phyloP scores from a whole-genome alignment of 2,113 vertebrate genomes.

The Brachypteracias leptosomus region DNA sequence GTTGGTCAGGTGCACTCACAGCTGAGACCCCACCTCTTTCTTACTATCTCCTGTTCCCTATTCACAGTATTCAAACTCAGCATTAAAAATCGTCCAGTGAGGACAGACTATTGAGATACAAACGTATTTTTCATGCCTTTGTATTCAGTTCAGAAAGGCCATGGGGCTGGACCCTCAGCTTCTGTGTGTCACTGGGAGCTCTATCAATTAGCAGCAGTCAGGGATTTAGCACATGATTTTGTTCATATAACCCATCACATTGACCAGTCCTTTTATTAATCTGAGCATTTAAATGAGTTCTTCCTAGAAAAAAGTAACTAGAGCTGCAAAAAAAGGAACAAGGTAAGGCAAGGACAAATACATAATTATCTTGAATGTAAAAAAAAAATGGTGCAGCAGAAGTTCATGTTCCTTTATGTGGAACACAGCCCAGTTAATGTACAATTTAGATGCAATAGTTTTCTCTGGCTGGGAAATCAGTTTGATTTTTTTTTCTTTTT shows the following conservation, averaged over 20 bases:
- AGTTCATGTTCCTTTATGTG: constrained; percentile 41
- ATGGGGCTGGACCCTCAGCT: neutral
- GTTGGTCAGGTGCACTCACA: fast-evolving
- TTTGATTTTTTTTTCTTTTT: neutral
- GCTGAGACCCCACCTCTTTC: fast-evolving
- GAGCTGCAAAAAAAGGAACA: constrained; percentile 36
- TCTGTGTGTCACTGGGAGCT: neutral
- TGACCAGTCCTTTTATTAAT: constrained; percentile 41
- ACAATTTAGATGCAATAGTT: constrained; percentile 68
- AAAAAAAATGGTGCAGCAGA: constrained; percentile 15
- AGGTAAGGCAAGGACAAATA: constrained; percentile 69
- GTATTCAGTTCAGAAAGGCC: neutral
- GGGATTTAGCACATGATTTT: neutral
- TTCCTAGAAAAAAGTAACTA: neutral
- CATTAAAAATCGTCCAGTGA: neutral
- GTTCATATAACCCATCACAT: neutral
- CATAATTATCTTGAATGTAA: constrained; percentile 57
- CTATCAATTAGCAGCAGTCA: neutral
- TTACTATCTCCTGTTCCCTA: neutral
- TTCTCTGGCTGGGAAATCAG: constrained; percentile 49
- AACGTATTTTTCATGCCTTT: neutral
- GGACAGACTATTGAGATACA: neutral
- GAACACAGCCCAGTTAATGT: constrained; percentile 50
- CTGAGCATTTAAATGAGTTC: constrained; percentile 29
- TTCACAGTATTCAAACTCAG: neutral